phyloP scores from a whole-genome alignment of 2,888 invertebrate species.

The Galerucella calmariensis region DNA sequence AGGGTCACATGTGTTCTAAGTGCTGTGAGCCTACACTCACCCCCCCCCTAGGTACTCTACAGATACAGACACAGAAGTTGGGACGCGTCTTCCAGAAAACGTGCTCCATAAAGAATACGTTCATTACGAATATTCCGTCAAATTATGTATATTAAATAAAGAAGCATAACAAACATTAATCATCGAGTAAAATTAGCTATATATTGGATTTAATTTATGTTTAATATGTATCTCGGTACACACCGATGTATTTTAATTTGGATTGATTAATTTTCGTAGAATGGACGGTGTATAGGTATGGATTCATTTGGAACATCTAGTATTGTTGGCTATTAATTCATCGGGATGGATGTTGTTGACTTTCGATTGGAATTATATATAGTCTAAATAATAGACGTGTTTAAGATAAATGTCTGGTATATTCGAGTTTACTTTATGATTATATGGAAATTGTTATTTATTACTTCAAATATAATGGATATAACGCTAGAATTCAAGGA shows the following conservation, averaged over 20 bases:
- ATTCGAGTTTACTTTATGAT: neutral
- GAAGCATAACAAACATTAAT: neutral
- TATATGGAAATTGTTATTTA: neutral
- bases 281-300: slow-evolving; percentile 16
- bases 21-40: no score
- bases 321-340: slow-evolving; percentile 2
- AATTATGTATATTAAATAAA: no score
- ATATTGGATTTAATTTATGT: slow-evolving; percentile 13
- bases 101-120: no score
- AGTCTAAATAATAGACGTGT: slow-evolving; percentile 8
- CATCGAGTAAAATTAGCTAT: neutral
- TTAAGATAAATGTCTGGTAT: slow-evolving; percentile 10
- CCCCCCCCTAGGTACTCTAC: no score
- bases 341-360: slow-evolving; percentile 11
- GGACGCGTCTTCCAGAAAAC: no score
- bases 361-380: slow-evolving; percentile 9
- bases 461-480: neutral
- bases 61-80: no score
- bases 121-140: no score
- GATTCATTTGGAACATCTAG: slow-evolving; percentile 2
- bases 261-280: slow-evolving; percentile 38
- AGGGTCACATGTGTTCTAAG: no score
- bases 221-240: slow-evolving; percentile 14
- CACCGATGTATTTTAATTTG: slow-evolving; percentile 38
- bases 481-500: no score